Percentiles rank a stretch among this genome's conserved stretches.
phyloP scores from a whole-genome alignment of 2,797 vertebrate genomes.

The Pogoniulus pusillus region DNA sequence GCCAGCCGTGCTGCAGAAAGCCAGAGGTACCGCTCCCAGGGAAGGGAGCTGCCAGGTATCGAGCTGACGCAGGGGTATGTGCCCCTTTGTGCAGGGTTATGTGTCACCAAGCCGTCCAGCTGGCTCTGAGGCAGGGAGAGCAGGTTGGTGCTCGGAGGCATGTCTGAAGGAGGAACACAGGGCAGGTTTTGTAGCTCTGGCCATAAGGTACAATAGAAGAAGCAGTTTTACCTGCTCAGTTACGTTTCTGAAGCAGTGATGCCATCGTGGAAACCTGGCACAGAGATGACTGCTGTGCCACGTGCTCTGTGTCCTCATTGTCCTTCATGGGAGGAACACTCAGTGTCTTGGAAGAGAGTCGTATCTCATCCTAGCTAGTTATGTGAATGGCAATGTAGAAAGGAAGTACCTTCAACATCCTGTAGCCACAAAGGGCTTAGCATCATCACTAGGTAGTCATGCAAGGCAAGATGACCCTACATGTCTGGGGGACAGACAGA shows the following conservation, averaged over 20 bases:
- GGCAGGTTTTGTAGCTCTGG: not conserved
- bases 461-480: not conserved
- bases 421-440: not conserved
- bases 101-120: not conserved
- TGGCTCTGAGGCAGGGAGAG: not conserved
- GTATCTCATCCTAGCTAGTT: not conserved
- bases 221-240: not conserved
- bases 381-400: not conserved
- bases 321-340: not conserved
- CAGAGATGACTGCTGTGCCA: not conserved
- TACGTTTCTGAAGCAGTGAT: not conserved
- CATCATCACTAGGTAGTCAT: not conserved
- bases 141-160: not conserved
- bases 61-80: not conserved
- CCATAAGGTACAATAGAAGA: not conserved
- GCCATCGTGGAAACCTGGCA: not conserved
- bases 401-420: not conserved
- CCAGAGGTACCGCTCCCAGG: not conserved
- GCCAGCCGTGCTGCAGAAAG: not conserved
- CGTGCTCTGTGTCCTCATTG: not conserved
- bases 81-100: not conserved
- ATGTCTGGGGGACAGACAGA: rapidly evolving
- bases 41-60: not conserved
- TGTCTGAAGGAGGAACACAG: not conserved
- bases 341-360: not conserved